Base-by-base conservation (phyloP, 2,113 vertebrate genomes). In the Halichoeres trimaculatus region DNA sequence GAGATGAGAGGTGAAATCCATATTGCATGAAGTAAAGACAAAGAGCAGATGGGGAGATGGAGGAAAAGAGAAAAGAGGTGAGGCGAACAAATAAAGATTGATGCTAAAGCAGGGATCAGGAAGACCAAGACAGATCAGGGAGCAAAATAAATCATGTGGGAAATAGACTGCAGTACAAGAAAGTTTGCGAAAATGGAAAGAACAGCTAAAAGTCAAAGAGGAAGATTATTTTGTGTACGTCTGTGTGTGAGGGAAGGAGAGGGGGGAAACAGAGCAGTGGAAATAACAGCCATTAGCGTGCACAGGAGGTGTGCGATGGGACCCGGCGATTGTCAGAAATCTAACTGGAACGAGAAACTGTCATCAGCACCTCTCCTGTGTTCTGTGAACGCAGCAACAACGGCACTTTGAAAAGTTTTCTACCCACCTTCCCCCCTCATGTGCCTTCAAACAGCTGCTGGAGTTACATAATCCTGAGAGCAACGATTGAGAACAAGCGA, bases 371-470 rank as follows among this genome's bases (percentile, higher is more conserved):
- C 52, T 80, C 76, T 74, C 54, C 65, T 65, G 51, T 51, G 67
- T 79, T 85, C 52, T 76, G 65, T 80, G 85, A 80, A 71, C 13
- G 45, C 75, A 35, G 80, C 83, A 54, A 70, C 71, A 70, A 70
- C 76, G 43, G 61, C 47, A 72, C 86, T 88, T 86, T 78, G 68
- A 89, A 91, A 91, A 87, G 60, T 88, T 83, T 90, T 89, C 63
- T 58, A 47, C 62, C 75, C 72, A 22, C 70, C 65, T 24, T 23
- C 30, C 54, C 43, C 26, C 22, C 47, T 69, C 63, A 70, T 67
- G 73, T n/a, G 66, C 70, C 83, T 86, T 89, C 77, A 85, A 83
- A 80, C 89, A 87, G 86, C 89, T 85, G 86, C 84, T 56, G 79
- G 78, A 81, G 90, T 90, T 90, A 85, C 83, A 85, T 87, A 91